These are phyloP conservation scores for Xenopus petersii DNA, from an alignment of 2,797 vertebrate species.

Conservation along the genomic window DNA sequence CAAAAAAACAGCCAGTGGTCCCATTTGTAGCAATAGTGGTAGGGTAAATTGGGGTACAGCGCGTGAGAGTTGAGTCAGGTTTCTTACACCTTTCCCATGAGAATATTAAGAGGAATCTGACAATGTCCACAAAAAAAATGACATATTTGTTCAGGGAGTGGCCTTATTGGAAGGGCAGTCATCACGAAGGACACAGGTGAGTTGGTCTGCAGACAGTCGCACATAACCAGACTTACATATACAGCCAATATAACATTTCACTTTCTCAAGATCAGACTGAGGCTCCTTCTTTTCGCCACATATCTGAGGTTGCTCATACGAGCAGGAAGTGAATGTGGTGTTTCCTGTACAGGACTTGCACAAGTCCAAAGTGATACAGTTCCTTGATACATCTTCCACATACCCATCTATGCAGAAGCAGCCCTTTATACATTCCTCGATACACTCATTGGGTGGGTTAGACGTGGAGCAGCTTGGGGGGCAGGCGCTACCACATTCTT, in stretches of 20 bases:
- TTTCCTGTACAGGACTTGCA: slow-evolving; percentile 9
- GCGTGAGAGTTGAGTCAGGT: too few relatives aligned
- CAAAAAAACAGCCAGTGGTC: too few relatives aligned
- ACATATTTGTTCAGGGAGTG: too few relatives aligned
- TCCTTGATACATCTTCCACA: neutral
- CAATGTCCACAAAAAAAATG: too few relatives aligned
- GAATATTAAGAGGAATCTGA: too few relatives aligned
- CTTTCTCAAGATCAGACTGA: neutral
- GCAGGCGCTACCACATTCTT: slow-evolving; percentile 8
- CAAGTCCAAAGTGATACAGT: neutral
- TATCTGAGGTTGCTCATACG: neutral
- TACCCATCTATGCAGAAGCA: slow-evolving; percentile 20
- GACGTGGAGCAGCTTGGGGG: slow-evolving; percentile 5
- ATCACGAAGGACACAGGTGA: neutral
- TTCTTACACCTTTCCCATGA: too few relatives aligned
- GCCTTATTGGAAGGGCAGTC: slow-evolving; percentile 4
- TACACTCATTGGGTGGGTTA: neutral
- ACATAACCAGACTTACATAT: slow-evolving; percentile 7
- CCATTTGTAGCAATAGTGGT: too few relatives aligned
- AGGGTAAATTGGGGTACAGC: too few relatives aligned
- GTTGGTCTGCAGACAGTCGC: neutral
- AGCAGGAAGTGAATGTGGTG: neutral
- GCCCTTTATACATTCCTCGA: neutral
- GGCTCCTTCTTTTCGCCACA: neutral
- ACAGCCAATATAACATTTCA: neutral